Conservation (phyloP, 1,140 invertebrate genomes). For the Zeugodacus cucurbitae region DNA sequence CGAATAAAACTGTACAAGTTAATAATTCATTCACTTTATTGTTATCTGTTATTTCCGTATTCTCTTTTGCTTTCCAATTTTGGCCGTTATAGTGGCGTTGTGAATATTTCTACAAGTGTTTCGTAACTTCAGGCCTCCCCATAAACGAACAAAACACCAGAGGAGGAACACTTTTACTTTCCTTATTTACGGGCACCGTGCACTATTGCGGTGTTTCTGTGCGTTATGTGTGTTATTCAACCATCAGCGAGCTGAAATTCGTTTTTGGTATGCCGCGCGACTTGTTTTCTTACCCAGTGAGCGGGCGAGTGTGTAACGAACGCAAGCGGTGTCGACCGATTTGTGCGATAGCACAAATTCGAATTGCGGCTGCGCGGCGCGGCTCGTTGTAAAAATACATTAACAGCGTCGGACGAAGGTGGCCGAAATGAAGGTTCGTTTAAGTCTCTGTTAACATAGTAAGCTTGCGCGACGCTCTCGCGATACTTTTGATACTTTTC, state of each 20-base stretch:
- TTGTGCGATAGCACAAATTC: constrained; percentile 62
- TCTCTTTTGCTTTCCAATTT: not conserved
- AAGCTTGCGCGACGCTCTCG: not conserved
- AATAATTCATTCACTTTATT: not conserved
- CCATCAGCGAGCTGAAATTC: not conserved
- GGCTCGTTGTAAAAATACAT: constrained; percentile 62
- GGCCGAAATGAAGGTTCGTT: not conserved
- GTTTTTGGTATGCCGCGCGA: not conserved
- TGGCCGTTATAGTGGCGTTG: not conserved
- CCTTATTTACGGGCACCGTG: not conserved
- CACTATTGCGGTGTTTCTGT: constrained; percentile 2
- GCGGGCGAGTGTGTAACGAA: constrained; percentile 3
- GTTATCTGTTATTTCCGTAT: not conserved
- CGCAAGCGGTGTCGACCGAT: constrained; percentile 54
- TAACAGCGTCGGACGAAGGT: not conserved
- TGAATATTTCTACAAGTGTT: not conserved
- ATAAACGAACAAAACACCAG: not conserved
- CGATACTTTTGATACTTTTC: not conserved
- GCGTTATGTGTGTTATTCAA: constrained; percentile 32
- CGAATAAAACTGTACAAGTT: not conserved
- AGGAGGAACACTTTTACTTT: constrained; percentile 27
- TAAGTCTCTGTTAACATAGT: not conserved
- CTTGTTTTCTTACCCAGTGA: not conserved
- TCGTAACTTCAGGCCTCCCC: not conserved
- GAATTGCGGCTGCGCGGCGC: constrained; percentile 65